Conservation (phyloP, 2,888 invertebrate species). For the Rhamphomyia laevipes region DNA sequence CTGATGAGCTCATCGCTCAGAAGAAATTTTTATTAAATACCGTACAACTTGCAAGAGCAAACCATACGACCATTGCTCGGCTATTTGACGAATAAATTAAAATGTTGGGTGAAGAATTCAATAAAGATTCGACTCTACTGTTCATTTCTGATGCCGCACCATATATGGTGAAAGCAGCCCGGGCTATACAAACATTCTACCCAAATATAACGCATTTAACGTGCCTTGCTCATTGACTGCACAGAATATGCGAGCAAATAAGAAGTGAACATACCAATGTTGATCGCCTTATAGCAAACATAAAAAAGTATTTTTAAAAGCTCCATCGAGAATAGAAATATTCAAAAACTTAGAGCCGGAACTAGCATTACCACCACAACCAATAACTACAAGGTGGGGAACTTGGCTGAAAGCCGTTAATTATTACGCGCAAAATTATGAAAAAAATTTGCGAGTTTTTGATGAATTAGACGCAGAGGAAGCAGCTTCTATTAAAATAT, state of each 20-base stretch:
- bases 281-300: slow-evolving; percentile 1
- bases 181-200: slow-evolving; percentile 1
- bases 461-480: slow-evolving; percentile 2
- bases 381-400: slow-evolving; percentile 25
- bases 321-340: background rate
- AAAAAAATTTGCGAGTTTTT: slow-evolving; percentile 10
- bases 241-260: slow-evolving; percentile 4
- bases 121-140: slow-evolving; percentile 4
- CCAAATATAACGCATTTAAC: slow-evolving; percentile 5
- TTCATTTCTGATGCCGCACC: slow-evolving; percentile 5
- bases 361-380: slow-evolving; percentile 21
- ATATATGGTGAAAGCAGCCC: slow-evolving; percentile 6
- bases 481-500: slow-evolving; percentile 4
- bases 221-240: slow-evolving; percentile 5
- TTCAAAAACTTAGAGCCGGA: background rate
- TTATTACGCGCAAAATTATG: slow-evolving; percentile 19
- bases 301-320: slow-evolving; percentile 6
- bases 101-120: slow-evolving; percentile 1
- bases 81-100: background rate
- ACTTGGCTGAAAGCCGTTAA: slow-evolving; percentile 23
- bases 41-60: background rate
- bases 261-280: slow-evolving; percentile 1
- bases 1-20: background rate
- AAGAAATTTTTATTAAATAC: background rate
- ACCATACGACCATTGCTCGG: slow-evolving; percentile 5